Evolutionary conservation across 2,888 invertebrate genomes (phyloP).

Genomic region (Teinopalpus imperialis): DNA sequence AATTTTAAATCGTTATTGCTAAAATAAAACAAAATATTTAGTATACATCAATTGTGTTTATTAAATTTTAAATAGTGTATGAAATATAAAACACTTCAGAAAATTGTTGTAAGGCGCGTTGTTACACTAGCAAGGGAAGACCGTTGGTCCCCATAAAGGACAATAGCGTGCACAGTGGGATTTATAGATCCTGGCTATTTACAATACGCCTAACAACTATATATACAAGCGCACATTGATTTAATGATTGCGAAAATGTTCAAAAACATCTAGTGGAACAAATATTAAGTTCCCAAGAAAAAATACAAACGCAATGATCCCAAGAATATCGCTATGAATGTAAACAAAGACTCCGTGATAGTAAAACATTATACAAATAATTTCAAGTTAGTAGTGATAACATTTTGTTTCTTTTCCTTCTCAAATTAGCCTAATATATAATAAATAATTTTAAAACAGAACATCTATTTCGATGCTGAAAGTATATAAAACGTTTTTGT

Average conservation of each 20-base stretch:
- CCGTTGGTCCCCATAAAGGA: constrained; percentile 3
- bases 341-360: too few relatives aligned
- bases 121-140: constrained; percentile 28
- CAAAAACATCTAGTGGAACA: not conserved
- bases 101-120: constrained; percentile 41
- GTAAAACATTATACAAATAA: too few relatives aligned
- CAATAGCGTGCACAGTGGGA: constrained; percentile 2
- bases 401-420: too few relatives aligned
- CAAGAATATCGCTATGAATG: too few relatives aligned
- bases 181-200: constrained; percentile 23
- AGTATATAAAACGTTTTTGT: too few relatives aligned
- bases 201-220: constrained; percentile 37
- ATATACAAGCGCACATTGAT: constrained; percentile 35
- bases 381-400: too few relatives aligned
- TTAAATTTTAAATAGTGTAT: constrained; percentile 44
- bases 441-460: too few relatives aligned
- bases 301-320: too few relatives aligned
- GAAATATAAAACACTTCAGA: constrained; percentile 46
- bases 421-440: too few relatives aligned
- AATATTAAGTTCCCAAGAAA: too few relatives aligned
- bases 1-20: not conserved
- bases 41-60: constrained; percentile 57
- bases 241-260: too few relatives aligned
- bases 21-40: constrained; percentile 37
- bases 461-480: too few relatives aligned